Evolutionary conservation across 2,797 vertebrate species (phyloP).

Genomic region (Apogon hyalosoma): DNA sequence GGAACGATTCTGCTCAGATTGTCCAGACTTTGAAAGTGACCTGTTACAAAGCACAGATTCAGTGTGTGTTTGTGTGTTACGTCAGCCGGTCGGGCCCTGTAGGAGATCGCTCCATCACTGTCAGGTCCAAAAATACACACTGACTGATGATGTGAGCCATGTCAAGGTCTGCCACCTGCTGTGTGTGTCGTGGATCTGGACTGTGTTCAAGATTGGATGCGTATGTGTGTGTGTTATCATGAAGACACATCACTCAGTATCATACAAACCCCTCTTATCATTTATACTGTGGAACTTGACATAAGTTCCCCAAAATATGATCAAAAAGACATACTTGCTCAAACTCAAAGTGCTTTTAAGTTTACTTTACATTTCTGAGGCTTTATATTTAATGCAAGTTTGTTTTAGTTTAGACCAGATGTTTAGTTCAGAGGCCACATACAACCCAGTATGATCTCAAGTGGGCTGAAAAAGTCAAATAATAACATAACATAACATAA

Average conservation of each 20-base stretch:
- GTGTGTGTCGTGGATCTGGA: conserved; percentile 31
- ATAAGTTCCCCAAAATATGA: no score
- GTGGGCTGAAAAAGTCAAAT: no score
- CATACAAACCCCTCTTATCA: no score
- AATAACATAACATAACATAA: no score
- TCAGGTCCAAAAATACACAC: conserved; percentile 79
- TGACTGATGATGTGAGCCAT: conserved; percentile 74
- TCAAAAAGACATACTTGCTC: no score
- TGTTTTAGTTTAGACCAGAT: no score
- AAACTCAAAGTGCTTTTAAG: no score
- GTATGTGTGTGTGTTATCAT: not conserved
- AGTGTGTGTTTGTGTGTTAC: conserved; percentile 15
- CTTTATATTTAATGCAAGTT: no score
- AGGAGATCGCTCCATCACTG: conserved; percentile 59
- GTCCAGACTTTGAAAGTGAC: not conserved
- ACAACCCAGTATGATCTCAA: no score
- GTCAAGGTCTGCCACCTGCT: conserved; percentile 72
- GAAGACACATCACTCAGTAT: conserved; percentile 8
- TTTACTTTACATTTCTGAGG: no score
- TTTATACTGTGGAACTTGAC: no score
- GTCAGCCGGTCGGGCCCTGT: conserved; percentile 36
- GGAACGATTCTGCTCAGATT: not conserved
- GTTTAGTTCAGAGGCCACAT: no score
- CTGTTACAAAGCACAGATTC: conserved; percentile 1
- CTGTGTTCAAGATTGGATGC: conserved; percentile 15